Evolutionary conservation across 2,888 invertebrate species (phyloP).

Genomic region (Pterostichus madidus): DNA sequence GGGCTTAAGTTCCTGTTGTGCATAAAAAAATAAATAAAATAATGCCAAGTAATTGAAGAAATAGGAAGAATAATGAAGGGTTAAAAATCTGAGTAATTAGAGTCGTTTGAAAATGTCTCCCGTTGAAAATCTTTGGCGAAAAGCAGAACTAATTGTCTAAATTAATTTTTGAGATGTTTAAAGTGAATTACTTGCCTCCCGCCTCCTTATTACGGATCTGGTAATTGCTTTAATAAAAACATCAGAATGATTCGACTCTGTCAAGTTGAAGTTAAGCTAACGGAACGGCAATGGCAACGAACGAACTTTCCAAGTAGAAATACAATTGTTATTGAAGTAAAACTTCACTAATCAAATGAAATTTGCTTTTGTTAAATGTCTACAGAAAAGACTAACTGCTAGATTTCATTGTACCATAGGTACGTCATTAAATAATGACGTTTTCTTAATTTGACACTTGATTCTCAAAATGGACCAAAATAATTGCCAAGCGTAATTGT

Average conservation of each 20-base stretch:
- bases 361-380: constrained; percentile 40
- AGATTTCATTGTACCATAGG: not conserved
- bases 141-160: constrained; percentile 51
- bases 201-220: constrained; percentile 11
- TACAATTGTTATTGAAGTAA: constrained; percentile 47
- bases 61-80: too few species aligned
- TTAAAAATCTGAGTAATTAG: too few species aligned
- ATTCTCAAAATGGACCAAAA: not conserved
- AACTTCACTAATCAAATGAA: constrained; percentile 58
- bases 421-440: not conserved
- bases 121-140: constrained; percentile 33
- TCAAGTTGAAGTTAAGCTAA: constrained; percentile 17
- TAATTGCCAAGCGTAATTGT: not conserved
- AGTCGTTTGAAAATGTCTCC: too few species aligned
- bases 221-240: constrained; percentile 49
- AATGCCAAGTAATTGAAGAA: too few species aligned
- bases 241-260: constrained; percentile 15
- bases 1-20: too few species aligned
- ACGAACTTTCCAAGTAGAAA: constrained; percentile 16
- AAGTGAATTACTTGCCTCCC: constrained; percentile 50
- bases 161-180: constrained; percentile 60
- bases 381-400: constrained; percentile 11
- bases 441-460: constrained; percentile 4
- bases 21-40: too few species aligned
- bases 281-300: not conserved